Base-by-base conservation (phyloP, 2,888 invertebrate genomes). In the Pemphredon lugubris region DNA sequence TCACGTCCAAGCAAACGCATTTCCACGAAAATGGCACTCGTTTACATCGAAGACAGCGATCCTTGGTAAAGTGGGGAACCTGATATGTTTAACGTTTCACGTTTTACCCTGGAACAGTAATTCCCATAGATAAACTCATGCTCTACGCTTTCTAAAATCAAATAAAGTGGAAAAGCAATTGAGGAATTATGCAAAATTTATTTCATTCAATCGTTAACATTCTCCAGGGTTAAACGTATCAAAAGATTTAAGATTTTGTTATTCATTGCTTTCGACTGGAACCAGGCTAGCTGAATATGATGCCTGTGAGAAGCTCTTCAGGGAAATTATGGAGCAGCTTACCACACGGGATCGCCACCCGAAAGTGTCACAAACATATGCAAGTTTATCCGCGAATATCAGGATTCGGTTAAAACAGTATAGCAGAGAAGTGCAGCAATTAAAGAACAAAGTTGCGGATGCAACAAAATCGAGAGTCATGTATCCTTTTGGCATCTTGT, bases 201-300 rank as follows among this genome's bases (percentile, higher is more conserved):
- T n/a, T n/a, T n/a, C n/a, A n/a, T n/a, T n/a, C n/a, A n/a, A n/a
- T n/a, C n/a, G n/a, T n/a, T n/a, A n/a, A n/a, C n/a, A n/a, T n/a
- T n/a, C n/a, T n/a, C n/a, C n/a, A n/a, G n/a, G n/a, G n/a, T n/a
- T n/a, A n/a, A n/a, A n/a, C n/a, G n/a, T n/a, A n/a, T n/a, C n/a
- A n/a, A n/a, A n/a, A n/a, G n/a, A n/a, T n/a, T n/a, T n/a, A n/a
- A n/a, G n/a, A n/a, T n/a, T n/a, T n/a, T n/a, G n/a, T n/a, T n/a
- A n/a, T n/a, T n/a, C n/a, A n/a, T n/a, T n/a, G n/a, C n/a, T n/a
- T n/a, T 26, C 26, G 26, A 5, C 7, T 26, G 26, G 7, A 9
- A 18, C 39, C 70, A 94, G 94, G 94, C 88, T 93, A 11, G 86
- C 91, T 0, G 94, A 94, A 83, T 92, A 93, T 86, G 94, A 94